Evolutionary conservation across 92 coral and sea anemone species (phyloP).

Genomic region (Palythoa heliodiscus): DNA sequence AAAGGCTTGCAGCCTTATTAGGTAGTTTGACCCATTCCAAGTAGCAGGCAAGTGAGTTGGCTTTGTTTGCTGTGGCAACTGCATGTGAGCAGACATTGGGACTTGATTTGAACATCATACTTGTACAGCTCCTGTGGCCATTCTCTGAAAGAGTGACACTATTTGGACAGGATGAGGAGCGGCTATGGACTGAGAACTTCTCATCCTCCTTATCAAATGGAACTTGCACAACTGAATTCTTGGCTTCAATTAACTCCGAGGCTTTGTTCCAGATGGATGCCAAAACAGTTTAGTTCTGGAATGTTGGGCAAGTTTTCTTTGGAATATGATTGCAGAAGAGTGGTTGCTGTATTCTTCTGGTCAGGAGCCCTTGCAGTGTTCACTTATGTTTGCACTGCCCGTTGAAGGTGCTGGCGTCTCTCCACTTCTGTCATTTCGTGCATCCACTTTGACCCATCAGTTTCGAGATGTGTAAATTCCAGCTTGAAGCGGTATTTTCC

Average conservation of each 20-base stretch:
- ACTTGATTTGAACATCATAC: constrained; percentile 61
- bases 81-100: constrained; percentile 61
- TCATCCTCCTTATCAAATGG: constrained; percentile 44
- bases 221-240: constrained; percentile 47
- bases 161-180: constrained; percentile 56
- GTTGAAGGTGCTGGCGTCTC: constrained; percentile 39
- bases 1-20: constrained; percentile 39
- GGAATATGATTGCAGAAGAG: constrained; percentile 40
- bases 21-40: constrained; percentile 52
- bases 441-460: constrained; percentile 53
- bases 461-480: constrained; percentile 51
- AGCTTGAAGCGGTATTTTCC: constrained; percentile 66
- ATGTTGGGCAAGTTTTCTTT: constrained; percentile 45
- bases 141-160: constrained; percentile 46
- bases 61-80: constrained; percentile 57
- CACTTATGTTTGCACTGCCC: constrained; percentile 52
- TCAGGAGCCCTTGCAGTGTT: constrained; percentile 52
- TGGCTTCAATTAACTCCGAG: constrained; percentile 54
- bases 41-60: constrained; percentile 35
- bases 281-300: constrained; percentile 58
- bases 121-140: constrained; percentile 51
- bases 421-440: constrained; percentile 51
- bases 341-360: constrained; percentile 37
- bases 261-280: constrained; percentile 67
- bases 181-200: constrained; percentile 52